Base-by-base conservation (phyloP, 2,113 vertebrate genomes). In the Embiotoca jacksoni region DNA sequence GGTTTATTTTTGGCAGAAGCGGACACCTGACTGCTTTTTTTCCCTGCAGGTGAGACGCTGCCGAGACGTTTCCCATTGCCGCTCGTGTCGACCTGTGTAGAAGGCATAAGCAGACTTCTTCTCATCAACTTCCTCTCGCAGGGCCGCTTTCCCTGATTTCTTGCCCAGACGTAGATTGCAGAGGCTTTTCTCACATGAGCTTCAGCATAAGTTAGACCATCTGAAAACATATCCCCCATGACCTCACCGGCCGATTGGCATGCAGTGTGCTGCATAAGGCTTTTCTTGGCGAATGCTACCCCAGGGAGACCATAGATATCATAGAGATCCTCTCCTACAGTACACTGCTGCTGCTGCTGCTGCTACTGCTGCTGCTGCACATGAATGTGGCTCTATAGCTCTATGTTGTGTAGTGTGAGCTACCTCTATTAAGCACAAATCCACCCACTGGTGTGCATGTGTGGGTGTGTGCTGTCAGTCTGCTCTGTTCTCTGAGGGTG, bases 211-310 rank as follows among this genome's bases (percentile, higher is more conserved):
- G 88, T 88, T 88, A 52, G 74, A 92, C 83, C 88, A 89, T 90
- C 85, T 91, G 91, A 93, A 88, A 87, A 91, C 86, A 90, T 78
- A 85, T 84, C 83, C 85, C 83, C 65, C 67, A 53, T 90, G 91
- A 91, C 89, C 90, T 90, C 82, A 75, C 77, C 6, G 64, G 73
- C 76, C 63, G 60, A 86, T 78, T 79, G 78, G 85, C 76, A 71
- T 74, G 87, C 69, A 65, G 76, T 66, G 0, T 88, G 89, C 87
- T 85, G 85, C 84, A 87, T 86, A 87, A 90, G 85, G 84, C 74
- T 87, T 90, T 91, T 91, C 82, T 79, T 83, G 71, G 88, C 52
- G 56, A 90, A 87, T 73, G 76, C 81, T 72, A 58, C 91, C 91
- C 89, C 47, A 77, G 91, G 88, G 90, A 91, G 57, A 85, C 63